Conservation (phyloP, 1,140 invertebrate species). For the Drosophila littoralis region DNA sequence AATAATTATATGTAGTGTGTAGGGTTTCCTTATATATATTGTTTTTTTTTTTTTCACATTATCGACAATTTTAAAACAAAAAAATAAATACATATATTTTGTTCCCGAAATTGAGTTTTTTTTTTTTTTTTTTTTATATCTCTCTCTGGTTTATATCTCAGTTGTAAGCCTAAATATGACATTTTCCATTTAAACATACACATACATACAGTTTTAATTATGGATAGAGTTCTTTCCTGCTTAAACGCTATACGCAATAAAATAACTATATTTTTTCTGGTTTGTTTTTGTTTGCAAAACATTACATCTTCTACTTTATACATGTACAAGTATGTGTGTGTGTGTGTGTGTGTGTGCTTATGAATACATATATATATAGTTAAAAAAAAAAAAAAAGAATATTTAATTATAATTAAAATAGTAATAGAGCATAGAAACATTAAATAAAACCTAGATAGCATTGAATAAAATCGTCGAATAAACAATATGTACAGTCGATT, state of each 20-base stretch:
- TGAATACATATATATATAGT: slow-evolving; percentile 19
- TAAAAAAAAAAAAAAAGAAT: slow-evolving; percentile 37
- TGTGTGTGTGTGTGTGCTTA: slow-evolving; percentile 16
- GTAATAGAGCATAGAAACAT: slow-evolving; percentile 42
- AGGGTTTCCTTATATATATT: slow-evolving; percentile 31
- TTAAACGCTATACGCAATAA: slow-evolving; percentile 68
- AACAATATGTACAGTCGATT: slow-evolving; percentile 69
- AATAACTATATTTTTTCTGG: slow-evolving; percentile 55
- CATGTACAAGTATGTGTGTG: slow-evolving; percentile 28
- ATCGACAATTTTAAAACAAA: slow-evolving; percentile 72
- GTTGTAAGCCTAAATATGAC: slow-evolving; percentile 78
- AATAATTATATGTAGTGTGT: slow-evolving; percentile 48
- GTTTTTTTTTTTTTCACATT: slow-evolving; percentile 42
- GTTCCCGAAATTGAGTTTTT: slow-evolving; percentile 74
- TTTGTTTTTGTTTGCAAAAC: slow-evolving; percentile 23
- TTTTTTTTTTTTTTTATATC: slow-evolving; percentile 34
- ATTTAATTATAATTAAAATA: slow-evolving; percentile 16
- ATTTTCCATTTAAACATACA: slow-evolving; percentile 68
- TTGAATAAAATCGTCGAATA: slow-evolving; percentile 69
- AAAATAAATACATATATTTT: slow-evolving; percentile 64
- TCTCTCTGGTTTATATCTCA: slow-evolving; percentile 41
- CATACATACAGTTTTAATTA: slow-evolving; percentile 48
- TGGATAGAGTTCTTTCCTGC: slow-evolving; percentile 56
- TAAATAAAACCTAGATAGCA: slow-evolving; percentile 57
- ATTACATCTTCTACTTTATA: slow-evolving; percentile 31